Evolutionary conservation across 2,113 vertebrate species (phyloP), one percentile per base, ranked within the genome.

Genomic region (Pollimyrus isidori): DNA sequence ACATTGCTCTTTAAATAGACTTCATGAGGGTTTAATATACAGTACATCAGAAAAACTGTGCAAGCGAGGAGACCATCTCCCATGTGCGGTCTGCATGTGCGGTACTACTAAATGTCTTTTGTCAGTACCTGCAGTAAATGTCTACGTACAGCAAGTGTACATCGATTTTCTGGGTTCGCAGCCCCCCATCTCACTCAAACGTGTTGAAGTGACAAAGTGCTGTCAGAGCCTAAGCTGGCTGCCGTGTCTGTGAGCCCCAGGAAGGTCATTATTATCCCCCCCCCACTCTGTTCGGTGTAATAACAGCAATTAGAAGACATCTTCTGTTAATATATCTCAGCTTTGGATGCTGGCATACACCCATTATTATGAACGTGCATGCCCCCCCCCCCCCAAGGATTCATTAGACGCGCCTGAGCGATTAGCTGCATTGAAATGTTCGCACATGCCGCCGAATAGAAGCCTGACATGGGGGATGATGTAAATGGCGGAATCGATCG

Each of bases 251-350:
- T 93, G 94, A 96, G 94, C 92, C 94, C 94, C 95, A 94, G 95
- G 93, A 93, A 95, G 93, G 94, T 95, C 95, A 95, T 94, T 95
- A 95, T 96, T 96, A 94, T 94, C 94, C 92, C 93, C 23, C 95
- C 95, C 93, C 94, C 94, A 94, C 95, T 91, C 91, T 88, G 90
- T 93, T 92, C 93, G 94, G 94, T 94, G 94, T 94, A 96, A 97
- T 96, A 94, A 96, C 91, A 95, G 95, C 95, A 95, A 96, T 97
- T 96, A 96, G 21, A 93, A 93, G 93, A 95, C 96, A 96, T 96
- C 96, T 96, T 95, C 95, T 93, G 93, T 92, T 95, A 94, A 93
- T 94, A 93, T 88, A 90, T 94, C 92, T 92, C 93, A 92, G 93
- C 95, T 95, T 95, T 96, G 96, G 95, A 91, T 93, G 93, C 94